Base-by-base conservation (phyloP, 2,888 invertebrate genomes). In the Ophion slaviceki region DNA sequence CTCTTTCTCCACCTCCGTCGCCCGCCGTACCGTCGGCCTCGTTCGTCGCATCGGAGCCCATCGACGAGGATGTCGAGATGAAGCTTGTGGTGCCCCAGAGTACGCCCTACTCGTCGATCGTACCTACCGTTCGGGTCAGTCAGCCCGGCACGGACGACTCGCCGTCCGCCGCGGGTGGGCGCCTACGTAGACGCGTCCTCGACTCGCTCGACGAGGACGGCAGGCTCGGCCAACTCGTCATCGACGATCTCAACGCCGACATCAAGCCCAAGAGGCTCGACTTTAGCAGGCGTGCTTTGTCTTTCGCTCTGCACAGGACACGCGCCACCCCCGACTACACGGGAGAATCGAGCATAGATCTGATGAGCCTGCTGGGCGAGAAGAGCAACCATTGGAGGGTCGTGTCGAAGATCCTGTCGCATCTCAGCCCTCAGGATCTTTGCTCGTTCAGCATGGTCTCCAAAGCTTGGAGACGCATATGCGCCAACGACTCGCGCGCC, bases 361-460 rank as follows among this genome's bases (percentile, higher is more conserved):
- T 94, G 36, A 68, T 94, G 20, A 90, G 90, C 47, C 89, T 92
- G 0, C 89, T 94, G 0, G 93, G 93, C 0, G 93, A 93, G 14
- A 93, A 92, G 87, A 92, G 92, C 82, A 91, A 92, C 80, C 93
- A 93, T 57, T 91, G 91, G 86, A 88, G 92, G 57, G 92, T 93
- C 45, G 90, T 94, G 2, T 90, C 91, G 1, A 93, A 93, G 82
- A 94, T 94, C 66, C 87, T 94, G 2, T 88, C 89, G 0, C 91
- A 91, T 70, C 89, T 94, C 2, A 90, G 90, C 2, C 91, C 93
- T 0, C 92, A 92, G 84, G 94, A 94, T 88, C 87, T 94, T 0
- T 93, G 94, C 70, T 90, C 92, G 0, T 87, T 93, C 32, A 93
- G 91, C 47, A 92, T 93, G 91, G 94, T 94, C 0, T 94, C 94